These are phyloP conservation scores for Stylophora pistillata DNA, from an alignment of 64 coral and sea anemone species.

Conservation along the genomic window DNA sequence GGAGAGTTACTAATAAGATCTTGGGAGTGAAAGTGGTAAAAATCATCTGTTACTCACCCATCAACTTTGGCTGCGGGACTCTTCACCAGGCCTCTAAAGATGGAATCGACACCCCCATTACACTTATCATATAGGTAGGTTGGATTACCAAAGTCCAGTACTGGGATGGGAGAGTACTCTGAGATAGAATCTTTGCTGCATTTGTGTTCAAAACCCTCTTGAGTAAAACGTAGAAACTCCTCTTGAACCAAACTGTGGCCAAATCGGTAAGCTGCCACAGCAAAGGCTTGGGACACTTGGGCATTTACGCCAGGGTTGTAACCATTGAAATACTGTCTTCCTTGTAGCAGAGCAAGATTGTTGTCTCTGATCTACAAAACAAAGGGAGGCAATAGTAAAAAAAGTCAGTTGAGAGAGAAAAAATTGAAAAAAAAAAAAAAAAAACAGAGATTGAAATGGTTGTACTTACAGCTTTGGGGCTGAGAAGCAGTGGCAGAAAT, in stretches of 20 bases:
- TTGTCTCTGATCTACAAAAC: neutral
- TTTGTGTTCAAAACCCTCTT: slow-evolving; percentile 1
- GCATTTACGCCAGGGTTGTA: neutral
- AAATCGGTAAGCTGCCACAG: slow-evolving; percentile 67
- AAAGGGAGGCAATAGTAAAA: neutral
- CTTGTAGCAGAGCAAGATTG: neutral
- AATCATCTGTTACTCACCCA: slow-evolving; percentile 7
- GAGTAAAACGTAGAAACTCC: neutral
- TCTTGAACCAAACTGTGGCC: slow-evolving; percentile 62
- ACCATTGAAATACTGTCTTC: neutral
- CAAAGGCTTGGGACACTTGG: slow-evolving; percentile 24
- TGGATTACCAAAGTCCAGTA: slow-evolving; percentile 25
- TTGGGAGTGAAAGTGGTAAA: too few species aligned
- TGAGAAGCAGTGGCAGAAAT: slow-evolving; percentile 65
- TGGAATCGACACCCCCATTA: slow-evolving; percentile 41
- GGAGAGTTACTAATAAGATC: too few species aligned
- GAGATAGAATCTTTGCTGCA: neutral
- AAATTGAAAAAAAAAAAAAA: too few species aligned
- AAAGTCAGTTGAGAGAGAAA: too few species aligned
- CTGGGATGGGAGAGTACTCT: neutral
- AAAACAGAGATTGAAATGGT: neutral
- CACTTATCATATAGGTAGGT: slow-evolving; percentile 28
- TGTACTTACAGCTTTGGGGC: slow-evolving; percentile 18
- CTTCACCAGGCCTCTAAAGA: slow-evolving; percentile 32
- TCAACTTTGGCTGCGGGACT: slow-evolving; percentile 15